phyloP scores from a whole-genome alignment of 35 echinoderm and acorn worm genomes.

The Hemicentrotus pulcherrimus region DNA sequence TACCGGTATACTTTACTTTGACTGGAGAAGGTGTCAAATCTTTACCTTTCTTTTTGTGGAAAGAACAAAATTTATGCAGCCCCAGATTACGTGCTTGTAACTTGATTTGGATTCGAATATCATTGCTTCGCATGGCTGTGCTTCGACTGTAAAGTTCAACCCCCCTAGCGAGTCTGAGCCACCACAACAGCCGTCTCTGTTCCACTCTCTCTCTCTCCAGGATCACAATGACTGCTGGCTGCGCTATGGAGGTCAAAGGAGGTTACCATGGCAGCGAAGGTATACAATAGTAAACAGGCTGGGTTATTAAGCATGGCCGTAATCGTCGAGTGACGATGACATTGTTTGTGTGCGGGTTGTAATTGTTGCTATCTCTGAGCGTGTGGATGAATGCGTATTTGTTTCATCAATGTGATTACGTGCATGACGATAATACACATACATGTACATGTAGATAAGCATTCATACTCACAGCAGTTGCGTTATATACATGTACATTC shows the following conservation, averaged over 20 bases:
- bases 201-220: not conserved
- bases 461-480: not conserved
- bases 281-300: constrained; percentile 27
- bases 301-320: not conserved
- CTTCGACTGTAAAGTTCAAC: not conserved
- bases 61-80: not conserved
- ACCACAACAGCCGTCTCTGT: not conserved
- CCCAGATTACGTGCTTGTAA: not conserved
- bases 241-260: constrained; percentile 42
- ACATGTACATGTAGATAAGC: not conserved
- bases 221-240: constrained; percentile 25
- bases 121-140: not conserved
- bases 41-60: not conserved
- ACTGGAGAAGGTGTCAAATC: not conserved
- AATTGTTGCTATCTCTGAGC: not conserved
- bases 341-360: not conserved
- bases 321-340: not conserved
- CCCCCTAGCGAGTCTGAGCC: not conserved
- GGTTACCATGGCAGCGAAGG: constrained; percentile 46
- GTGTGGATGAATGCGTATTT: not conserved
- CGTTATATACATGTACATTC: not conserved
- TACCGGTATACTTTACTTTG: not conserved
- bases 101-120: not conserved
- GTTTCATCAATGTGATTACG: not conserved
- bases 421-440: not conserved